Percentiles rank a stretch among this genome's conserved stretches.
Conservation (phyloP, 2,888 invertebrate species). For the Unio pictorum region DNA sequence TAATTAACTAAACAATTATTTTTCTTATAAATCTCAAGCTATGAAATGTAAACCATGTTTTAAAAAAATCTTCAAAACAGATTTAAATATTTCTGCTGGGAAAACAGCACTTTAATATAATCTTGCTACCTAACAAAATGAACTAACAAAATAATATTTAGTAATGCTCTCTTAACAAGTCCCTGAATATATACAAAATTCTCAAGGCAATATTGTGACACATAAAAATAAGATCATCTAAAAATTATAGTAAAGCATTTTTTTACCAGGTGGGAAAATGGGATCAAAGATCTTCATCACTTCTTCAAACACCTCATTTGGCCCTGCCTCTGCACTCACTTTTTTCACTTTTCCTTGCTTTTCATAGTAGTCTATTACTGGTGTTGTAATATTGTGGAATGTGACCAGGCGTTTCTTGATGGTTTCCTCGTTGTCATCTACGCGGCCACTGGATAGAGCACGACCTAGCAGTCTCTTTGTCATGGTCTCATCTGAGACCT, state of each 20-base stretch:
- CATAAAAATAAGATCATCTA: no score
- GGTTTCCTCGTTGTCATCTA: slow-evolving; percentile 95
- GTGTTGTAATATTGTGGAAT: slow-evolving; percentile 88
- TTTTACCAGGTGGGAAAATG: slow-evolving; percentile 27
- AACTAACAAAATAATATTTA: no score
- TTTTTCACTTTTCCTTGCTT: slow-evolving; percentile 78
- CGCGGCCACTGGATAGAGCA: slow-evolving; percentile 85
- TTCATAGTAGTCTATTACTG: slow-evolving; percentile 87
- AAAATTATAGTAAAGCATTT: neutral
- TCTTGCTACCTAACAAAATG: no score
- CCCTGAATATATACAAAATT: no score
- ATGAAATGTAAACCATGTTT: no score
- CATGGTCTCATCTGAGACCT: slow-evolving; percentile 85
- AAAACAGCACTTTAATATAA: no score
- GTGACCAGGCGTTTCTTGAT: slow-evolving; percentile 92
- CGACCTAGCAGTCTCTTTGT: slow-evolving; percentile 83
- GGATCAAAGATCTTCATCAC: slow-evolving; percentile 54
- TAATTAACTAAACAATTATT: no score
- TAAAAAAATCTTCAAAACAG: no score
- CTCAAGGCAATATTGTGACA: no score
- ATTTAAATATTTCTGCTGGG: no score
- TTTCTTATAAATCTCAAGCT: no score
- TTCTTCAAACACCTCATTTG: slow-evolving; percentile 56
- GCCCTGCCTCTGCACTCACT: slow-evolving; percentile 75
- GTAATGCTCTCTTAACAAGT: no score